Evolutionary conservation across 2,113 vertebrate species (phyloP).

Genomic region (Hyperopisus bebe): DNA sequence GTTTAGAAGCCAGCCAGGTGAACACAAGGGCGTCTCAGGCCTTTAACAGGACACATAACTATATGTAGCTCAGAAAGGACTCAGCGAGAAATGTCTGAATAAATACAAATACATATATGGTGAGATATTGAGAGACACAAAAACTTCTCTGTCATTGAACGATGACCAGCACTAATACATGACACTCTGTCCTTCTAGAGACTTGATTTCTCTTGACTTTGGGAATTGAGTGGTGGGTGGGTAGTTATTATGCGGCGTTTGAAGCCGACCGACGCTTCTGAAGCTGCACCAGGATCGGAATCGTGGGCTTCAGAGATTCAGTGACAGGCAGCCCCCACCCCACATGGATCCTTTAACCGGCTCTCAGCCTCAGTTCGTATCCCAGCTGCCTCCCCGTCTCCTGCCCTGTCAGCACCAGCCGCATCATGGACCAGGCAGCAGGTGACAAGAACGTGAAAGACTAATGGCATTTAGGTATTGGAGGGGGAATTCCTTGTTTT

Average conservation of each 20-base stretch:
- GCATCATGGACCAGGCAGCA: neutral
- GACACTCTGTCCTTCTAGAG: slow-evolving; percentile 97
- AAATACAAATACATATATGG: neutral
- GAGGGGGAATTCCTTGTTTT: neutral
- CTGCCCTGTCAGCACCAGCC: neutral
- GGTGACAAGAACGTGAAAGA: neutral
- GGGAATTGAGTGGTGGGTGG: slow-evolving; percentile 69
- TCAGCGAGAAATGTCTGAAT: neutral
- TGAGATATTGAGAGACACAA: neutral
- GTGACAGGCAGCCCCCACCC: slow-evolving; percentile 33
- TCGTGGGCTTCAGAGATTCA: slow-evolving; percentile 65
- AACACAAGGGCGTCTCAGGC: neutral
- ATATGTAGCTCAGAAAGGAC: neutral
- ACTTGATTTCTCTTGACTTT: slow-evolving; percentile 86
- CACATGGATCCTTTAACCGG: slow-evolving; percentile 45
- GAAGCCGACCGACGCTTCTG: slow-evolving; percentile 68
- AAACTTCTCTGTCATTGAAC: slow-evolving; percentile 79
- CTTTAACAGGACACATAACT: neutral
- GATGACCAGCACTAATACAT: slow-evolving; percentile 99
- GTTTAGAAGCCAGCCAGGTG: neutral
- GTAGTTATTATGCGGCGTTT: slow-evolving; percentile 65
- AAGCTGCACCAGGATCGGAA: slow-evolving; percentile 56
- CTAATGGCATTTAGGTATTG: neutral
- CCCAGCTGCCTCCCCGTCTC: neutral
- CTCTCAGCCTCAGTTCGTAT: neutral